Evolutionary conservation across 2,797 vertebrate genomes (phyloP).

Genomic region (Pygocentrus nattereri): DNA sequence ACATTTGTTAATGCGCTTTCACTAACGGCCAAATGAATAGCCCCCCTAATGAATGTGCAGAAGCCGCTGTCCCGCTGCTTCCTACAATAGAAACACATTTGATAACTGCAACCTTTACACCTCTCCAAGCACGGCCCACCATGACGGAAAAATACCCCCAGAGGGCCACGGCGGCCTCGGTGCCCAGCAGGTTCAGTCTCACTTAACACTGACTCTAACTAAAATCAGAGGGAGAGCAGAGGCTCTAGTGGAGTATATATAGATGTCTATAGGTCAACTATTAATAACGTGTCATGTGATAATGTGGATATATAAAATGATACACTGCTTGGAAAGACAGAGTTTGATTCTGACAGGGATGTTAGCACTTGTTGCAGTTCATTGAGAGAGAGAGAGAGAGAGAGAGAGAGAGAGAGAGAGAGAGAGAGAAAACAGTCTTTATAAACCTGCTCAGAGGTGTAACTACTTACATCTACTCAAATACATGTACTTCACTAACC

Average conservation of each 20-base stretch:
- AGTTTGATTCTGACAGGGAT: too few relatives aligned
- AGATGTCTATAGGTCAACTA: too few relatives aligned
- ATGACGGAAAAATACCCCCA: conserved; percentile 47
- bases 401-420: too few relatives aligned
- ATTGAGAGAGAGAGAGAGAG: too few relatives aligned
- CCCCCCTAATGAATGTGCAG: conserved; percentile 65
- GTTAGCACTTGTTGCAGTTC: too few relatives aligned
- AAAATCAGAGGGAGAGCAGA: background rate
- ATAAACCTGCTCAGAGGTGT: too few relatives aligned
- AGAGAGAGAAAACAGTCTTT: too few relatives aligned
- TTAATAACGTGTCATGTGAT: too few relatives aligned
- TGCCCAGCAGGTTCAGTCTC: conserved; percentile 11
- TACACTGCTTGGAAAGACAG: too few relatives aligned
- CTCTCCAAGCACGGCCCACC: conserved; percentile 40
- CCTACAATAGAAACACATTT: conserved; percentile 66
- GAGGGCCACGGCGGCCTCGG: background rate
- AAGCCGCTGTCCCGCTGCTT: conserved; percentile 59
- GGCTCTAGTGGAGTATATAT: background rate
- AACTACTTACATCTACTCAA: too few relatives aligned
- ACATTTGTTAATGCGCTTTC: conserved; percentile 67
- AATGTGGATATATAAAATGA: too few relatives aligned
- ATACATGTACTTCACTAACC: too few relatives aligned
- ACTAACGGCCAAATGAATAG: conserved; percentile 68
- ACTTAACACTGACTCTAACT: conserved; percentile 13
- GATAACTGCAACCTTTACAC: conserved; percentile 60